Base-by-base conservation (phyloP, 2,888 invertebrate species). In the Seira sanloemensis region DNA sequence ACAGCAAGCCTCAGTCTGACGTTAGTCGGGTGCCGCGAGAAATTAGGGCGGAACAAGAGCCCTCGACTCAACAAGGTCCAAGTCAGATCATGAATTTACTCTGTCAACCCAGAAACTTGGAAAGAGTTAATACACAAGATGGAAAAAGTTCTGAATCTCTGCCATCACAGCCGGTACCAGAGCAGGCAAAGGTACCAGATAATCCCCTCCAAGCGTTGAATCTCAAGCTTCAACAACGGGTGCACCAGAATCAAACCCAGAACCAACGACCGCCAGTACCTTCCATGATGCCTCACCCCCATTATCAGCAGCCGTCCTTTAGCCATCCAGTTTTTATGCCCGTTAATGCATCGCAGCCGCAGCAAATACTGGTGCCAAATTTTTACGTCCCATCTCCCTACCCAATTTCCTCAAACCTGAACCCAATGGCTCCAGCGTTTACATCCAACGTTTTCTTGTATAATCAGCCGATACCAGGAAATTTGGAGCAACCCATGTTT, bases 101-200 rank as follows among this genome's bases (percentile, higher is more conserved):
- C 2, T 83, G 83, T 9, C 83, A 83, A 16, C 83, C 83, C 1
- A 78, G 73, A 62, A 83, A 83, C 21, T 50, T 83, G 50, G 74
- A 83, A 69, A 23, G 78, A 7, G 78, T 83, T 0, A 83, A 83
- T 37, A 37, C 37, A 7, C 78, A 21, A 66, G 66, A 5, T 27
- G 18, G 26, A 18, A 19, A 66, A 73, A 19, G 21, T 21, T 16
- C 62, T n/a, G n/a, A n/a, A n/a, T n/a, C n/a, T n/a, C n/a, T n/a
- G n/a, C 37, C 25, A 37, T 66, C 65, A 23, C 27, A 27, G n/a
- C n/a, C n/a, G n/a, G n/a, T n/a, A n/a, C 58, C 58, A 58, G n/a
- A n/a, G 23, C 66, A 66, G 23, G n/a, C 24, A 23, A 66, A 12
- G 21, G 23, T n/a, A 66, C 66, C 12, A 23, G 5, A 66, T 66